Evolutionary conservation across 1,140 invertebrate species (phyloP).

Genomic region (Stegodyphus mimosarum): DNA sequence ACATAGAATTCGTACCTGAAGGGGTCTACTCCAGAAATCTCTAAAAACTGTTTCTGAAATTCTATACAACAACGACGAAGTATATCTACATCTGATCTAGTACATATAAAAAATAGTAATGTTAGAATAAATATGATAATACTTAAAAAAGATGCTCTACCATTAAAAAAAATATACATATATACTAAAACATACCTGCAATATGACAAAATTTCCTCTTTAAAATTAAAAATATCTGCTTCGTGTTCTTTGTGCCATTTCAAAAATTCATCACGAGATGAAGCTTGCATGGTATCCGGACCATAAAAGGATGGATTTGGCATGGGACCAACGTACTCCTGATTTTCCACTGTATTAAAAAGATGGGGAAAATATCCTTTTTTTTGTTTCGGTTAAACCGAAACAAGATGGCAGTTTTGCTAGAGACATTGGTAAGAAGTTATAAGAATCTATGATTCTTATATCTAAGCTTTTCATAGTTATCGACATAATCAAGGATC

Average conservation of each 20-base stretch:
- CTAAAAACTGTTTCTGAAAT: slow-evolving; percentile 13
- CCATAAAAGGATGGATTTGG: neutral
- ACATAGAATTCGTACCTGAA: neutral
- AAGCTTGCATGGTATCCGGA: neutral
- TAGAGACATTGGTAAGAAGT: slow-evolving; percentile 52
- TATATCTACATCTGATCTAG: slow-evolving; percentile 39
- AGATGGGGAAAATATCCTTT: slow-evolving; percentile 16
- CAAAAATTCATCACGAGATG: neutral
- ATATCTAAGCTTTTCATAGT: neutral
- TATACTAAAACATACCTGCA: neutral
- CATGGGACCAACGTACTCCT: neutral
- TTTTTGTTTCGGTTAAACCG: slow-evolving; percentile 35
- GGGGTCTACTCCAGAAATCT: slow-evolving; percentile 2
- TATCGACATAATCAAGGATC: neutral
- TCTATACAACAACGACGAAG: slow-evolving; percentile 7
- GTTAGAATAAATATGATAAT: neutral
- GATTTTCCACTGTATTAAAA: neutral
- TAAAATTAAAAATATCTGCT: neutral
- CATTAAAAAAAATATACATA: neutral
- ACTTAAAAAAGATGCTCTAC: neutral
- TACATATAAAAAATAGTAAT: neutral
- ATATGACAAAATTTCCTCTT: neutral
- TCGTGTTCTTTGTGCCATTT: neutral
- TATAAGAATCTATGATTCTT: slow-evolving; percentile 21
- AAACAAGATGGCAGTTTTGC: slow-evolving; percentile 29